Evolutionary conservation across 1,140 invertebrate species (phyloP).

Genomic region (Polyergus mexicanus): DNA sequence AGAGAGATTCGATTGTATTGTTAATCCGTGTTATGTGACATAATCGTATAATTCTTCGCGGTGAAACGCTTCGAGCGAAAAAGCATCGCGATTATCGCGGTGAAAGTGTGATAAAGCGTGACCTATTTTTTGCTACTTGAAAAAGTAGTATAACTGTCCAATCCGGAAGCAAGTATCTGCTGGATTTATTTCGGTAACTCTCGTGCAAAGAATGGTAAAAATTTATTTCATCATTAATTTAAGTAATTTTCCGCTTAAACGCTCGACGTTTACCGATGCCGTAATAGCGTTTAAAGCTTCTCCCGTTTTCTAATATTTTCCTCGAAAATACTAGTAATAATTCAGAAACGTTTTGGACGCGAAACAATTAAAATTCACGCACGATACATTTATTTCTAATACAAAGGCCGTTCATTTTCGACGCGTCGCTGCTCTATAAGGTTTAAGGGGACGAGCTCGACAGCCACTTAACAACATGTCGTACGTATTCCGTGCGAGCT

Average conservation of each 20-base stretch:
- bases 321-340: too few species aligned
- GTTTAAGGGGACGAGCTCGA: slow-evolving; percentile 22
- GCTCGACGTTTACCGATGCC: neutral
- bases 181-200: neutral
- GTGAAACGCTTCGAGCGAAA: neutral
- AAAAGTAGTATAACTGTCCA: slow-evolving; percentile 26
- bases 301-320: neutral
- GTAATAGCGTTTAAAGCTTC: neutral
- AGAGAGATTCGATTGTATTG: neutral
- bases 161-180: neutral
- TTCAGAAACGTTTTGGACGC: neutral
- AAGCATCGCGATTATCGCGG: neutral
- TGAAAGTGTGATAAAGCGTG: slow-evolving; percentile 31
- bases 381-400: neutral
- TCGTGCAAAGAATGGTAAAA: neutral
- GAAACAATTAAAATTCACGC: slow-evolving; percentile 22
- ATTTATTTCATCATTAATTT: neutral
- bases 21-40: neutral
- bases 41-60: neutral
- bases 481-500: slow-evolving; percentile 14
- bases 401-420: neutral
- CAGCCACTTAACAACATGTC: slow-evolving; percentile 35
- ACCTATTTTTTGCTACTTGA: slow-evolving; percentile 34
- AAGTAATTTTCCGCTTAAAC: neutral
- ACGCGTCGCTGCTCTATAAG: neutral